Percentiles rank a stretch among this genome's conserved stretches.
These are phyloP conservation scores for Drosophila helvetica DNA, from an alignment of 2,888 invertebrate species.

Conservation along the genomic window DNA sequence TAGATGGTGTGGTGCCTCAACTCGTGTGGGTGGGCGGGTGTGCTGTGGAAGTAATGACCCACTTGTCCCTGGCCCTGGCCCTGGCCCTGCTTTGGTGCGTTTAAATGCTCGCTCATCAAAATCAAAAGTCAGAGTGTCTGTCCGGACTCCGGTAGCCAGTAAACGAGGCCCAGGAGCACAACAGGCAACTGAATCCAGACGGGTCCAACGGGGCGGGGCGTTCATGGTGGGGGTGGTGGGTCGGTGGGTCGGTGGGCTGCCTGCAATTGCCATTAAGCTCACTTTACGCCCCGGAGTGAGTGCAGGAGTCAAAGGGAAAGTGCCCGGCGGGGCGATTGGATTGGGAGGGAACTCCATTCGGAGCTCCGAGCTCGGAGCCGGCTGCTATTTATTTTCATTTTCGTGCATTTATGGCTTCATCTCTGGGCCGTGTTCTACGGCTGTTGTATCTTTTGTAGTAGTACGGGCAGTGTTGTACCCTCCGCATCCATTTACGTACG, in stretches of 20 bases:
- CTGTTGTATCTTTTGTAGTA: background rate
- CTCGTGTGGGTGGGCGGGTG: background rate
- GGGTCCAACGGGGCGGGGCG: constrained; percentile 6
- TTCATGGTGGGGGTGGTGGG: background rate
- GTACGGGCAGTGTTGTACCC: background rate
- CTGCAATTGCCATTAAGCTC: constrained; percentile 75
- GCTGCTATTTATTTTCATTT: constrained; percentile 79
- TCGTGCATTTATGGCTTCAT: constrained; percentile 78
- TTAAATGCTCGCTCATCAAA: constrained; percentile 74
- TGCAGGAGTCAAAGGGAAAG: constrained; percentile 48
- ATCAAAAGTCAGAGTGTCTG: constrained; percentile 74
- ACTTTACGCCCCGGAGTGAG: constrained; percentile 62
- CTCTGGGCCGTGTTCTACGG: constrained; percentile 17
- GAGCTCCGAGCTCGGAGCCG: constrained; percentile 29
- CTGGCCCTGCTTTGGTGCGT: constrained; percentile 58
- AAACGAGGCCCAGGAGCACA: constrained; percentile 41
- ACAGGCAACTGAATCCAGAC: constrained; percentile 58
- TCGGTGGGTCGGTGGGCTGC: background rate
- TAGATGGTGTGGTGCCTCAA: constrained; percentile 29
- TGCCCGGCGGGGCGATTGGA: constrained; percentile 14
- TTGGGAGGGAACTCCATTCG: constrained; percentile 1
- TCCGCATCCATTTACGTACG: background rate
- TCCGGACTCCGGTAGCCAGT: constrained; percentile 32
- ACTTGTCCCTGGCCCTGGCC: constrained; percentile 45
- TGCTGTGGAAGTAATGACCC: constrained; percentile 62